These are phyloP conservation scores for Sycophila texana DNA, from an alignment of 2,888 invertebrate genomes.

Conservation along the genomic window DNA sequence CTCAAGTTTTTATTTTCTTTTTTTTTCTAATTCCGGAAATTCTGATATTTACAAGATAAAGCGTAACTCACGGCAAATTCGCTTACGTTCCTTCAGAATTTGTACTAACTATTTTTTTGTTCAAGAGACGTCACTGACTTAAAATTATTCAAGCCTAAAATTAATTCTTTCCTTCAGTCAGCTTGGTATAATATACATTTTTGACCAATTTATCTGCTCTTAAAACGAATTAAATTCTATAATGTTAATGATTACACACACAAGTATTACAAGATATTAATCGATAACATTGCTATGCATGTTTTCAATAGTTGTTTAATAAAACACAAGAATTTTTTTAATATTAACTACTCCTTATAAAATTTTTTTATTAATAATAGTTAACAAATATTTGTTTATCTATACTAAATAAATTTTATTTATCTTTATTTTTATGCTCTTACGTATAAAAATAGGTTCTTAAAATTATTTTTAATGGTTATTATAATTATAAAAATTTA, in stretches of 20 bases:
- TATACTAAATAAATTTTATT: slow-evolving; percentile 39
- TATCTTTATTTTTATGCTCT: slow-evolving; percentile 22
- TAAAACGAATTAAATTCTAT: slow-evolving; percentile 25
- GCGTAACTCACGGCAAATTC: slow-evolving; percentile 44
- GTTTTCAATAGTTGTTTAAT: slow-evolving; percentile 21
- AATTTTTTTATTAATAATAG: slow-evolving; percentile 49
- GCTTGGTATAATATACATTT: slow-evolving; percentile 26
- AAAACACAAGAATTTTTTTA: slow-evolving; percentile 31
- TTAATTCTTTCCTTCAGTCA: slow-evolving; percentile 16
- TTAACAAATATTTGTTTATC: slow-evolving; percentile 48
- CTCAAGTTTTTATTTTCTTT: slow-evolving; percentile 42
- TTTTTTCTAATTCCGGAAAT: slow-evolving; percentile 23
- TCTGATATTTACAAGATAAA: slow-evolving; percentile 54
- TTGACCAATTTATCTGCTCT: slow-evolving; percentile 23
- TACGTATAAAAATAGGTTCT: slow-evolving; percentile 47
- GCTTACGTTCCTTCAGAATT: slow-evolving; percentile 28
- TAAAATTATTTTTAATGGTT: slow-evolving; percentile 36
- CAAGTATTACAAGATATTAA: slow-evolving; percentile 22
- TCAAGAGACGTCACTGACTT: slow-evolving; percentile 47
- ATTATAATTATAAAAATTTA: slow-evolving; percentile 24
- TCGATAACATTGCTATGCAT: slow-evolving; percentile 35
- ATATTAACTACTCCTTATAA: slow-evolving; percentile 40
- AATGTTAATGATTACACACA: slow-evolving; percentile 15
- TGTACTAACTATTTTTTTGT: slow-evolving; percentile 31
- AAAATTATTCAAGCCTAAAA: slow-evolving; percentile 45